A percentile compares a stretch with the other conserved stretches of the same genome.
Evolutionary conservation across 2,797 vertebrate species (phyloP).

Genomic region (Mus caroli): DNA sequence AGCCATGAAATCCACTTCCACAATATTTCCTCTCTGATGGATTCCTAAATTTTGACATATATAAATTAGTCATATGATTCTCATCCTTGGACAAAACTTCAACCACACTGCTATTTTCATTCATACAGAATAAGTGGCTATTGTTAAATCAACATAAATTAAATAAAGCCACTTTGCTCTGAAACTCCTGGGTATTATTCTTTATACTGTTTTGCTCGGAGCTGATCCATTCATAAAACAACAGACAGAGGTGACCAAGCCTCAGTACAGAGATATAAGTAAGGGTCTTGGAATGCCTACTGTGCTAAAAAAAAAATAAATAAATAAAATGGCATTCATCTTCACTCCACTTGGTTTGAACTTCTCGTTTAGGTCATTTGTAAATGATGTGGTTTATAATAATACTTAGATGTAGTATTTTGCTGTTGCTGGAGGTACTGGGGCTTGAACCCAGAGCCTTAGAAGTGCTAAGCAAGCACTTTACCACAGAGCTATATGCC

Average conservation of each 20-base stretch:
- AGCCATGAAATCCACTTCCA: constrained; percentile 95
- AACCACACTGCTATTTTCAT: not conserved
- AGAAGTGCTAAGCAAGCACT: not conserved
- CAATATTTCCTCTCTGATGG: constrained; percentile 92
- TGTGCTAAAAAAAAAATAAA: not conserved
- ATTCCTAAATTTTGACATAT: constrained; percentile 87
- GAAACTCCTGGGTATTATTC: not conserved
- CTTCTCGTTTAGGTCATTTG: not conserved
- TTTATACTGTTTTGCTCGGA: not conserved
- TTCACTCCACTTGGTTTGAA: not conserved
- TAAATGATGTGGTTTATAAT: constrained; percentile 14
- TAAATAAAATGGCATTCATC: not conserved
- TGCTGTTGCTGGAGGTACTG: not conserved
- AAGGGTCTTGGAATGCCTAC: not conserved
- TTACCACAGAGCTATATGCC: not conserved
- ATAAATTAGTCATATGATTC: constrained; percentile 51
- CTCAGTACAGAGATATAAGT: not conserved
- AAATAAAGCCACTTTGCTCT: constrained; percentile 2
- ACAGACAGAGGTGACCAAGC: not conserved
- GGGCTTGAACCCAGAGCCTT: not conserved
- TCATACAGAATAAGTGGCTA: constrained; percentile 11
- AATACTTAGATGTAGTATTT: not conserved
- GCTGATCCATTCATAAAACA: not conserved
- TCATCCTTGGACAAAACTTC: not conserved
- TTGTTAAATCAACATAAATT: not conserved